These are phyloP conservation scores for Meta bourneti DNA, from an alignment of 2,888 invertebrate genomes.

Conservation along the genomic window DNA sequence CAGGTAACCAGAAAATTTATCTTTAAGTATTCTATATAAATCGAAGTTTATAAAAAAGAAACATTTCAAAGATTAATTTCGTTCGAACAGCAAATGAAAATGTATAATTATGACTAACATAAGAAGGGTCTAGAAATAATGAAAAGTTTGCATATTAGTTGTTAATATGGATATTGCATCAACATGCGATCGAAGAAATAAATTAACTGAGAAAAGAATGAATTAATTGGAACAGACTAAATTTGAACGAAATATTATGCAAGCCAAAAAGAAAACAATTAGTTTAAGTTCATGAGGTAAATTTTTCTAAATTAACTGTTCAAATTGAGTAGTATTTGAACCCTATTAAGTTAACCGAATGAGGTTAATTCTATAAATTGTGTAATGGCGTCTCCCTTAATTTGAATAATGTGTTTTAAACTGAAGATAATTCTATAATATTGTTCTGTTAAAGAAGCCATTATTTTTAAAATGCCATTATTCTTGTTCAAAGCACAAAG, in stretches of 20 bases:
- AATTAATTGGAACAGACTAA: no score
- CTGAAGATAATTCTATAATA: background rate
- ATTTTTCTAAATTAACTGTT: background rate
- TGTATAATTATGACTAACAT: no score
- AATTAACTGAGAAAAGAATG: no score
- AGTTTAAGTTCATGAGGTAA: background rate
- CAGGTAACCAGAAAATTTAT: no score
- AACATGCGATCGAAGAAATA: no score
- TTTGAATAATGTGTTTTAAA: background rate
- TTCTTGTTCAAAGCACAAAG: background rate
- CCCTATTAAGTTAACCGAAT: background rate
- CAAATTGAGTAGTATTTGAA: background rate
- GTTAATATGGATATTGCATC: no score
- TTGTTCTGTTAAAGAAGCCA: background rate
- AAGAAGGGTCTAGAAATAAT: no score
- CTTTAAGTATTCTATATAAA: no score
- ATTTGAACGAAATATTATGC: no score
- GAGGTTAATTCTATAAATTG: background rate
- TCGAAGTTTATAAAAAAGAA: no score
- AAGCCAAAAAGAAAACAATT: background rate
- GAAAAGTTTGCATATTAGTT: background rate
- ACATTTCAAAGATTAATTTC: conserved; percentile 18
- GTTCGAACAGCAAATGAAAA: background rate
- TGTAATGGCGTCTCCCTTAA: background rate
- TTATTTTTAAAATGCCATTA: background rate